Evolutionary conservation across 2,113 vertebrate species (phyloP).

Genomic region (Anoplopoma fimbria): DNA sequence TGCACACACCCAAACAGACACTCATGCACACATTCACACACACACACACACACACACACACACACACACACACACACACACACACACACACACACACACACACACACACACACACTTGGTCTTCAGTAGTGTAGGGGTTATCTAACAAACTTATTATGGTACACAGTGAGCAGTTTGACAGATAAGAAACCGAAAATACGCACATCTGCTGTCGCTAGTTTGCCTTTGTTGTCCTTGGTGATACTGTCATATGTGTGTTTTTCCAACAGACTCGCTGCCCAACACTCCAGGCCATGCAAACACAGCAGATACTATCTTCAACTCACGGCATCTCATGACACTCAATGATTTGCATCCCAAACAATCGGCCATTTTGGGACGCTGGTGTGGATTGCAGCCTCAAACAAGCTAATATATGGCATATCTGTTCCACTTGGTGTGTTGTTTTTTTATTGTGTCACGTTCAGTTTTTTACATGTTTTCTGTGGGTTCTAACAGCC

Average conservation of each 20-base stretch:
- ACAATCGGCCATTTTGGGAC: conserved; percentile 33
- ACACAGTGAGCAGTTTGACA: conserved; percentile 26
- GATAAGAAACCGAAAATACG: conserved; percentile 57
- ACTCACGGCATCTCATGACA: conserved; percentile 21
- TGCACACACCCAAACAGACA: conserved; percentile 32
- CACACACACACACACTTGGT: not conserved
- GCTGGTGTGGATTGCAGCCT: not conserved
- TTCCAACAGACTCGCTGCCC: conserved; percentile 9
- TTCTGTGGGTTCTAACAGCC: not conserved
- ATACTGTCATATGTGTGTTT: conserved; percentile 46
- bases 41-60: conserved; percentile 2
- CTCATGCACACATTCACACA: conserved; percentile 7
- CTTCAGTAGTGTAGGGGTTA: conserved; percentile 10
- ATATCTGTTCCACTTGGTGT: not conserved
- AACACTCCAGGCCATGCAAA: conserved; percentile 51
- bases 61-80: conserved; percentile 36
- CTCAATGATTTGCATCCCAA: conserved; percentile 54
- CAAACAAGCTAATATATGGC: not conserved
- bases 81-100: conserved; percentile 4
- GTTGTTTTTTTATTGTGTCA: not conserved
- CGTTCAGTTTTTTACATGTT: not conserved
- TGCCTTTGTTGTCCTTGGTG: conserved; percentile 33
- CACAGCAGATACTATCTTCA: conserved; percentile 53
- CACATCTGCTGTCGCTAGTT: conserved; percentile 31
- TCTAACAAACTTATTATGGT: conserved; percentile 44